phyloP scores from a whole-genome alignment of 2,797 vertebrate species.

The Adelosebastes latens region DNA sequence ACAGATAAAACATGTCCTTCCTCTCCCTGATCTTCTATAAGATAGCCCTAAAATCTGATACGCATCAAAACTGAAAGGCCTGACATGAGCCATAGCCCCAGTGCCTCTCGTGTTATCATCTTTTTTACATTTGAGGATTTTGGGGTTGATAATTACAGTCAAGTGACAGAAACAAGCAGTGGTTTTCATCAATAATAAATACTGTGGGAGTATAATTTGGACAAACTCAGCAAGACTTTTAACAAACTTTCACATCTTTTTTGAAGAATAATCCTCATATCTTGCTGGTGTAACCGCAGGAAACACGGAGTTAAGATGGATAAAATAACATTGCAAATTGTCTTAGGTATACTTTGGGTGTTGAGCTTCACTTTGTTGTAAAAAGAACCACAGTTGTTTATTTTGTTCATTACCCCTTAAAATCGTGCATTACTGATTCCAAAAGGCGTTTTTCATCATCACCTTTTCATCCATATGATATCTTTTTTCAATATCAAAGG shows the following conservation, averaged over 20 bases:
- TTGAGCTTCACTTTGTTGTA: not conserved
- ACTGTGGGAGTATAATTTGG: not conserved
- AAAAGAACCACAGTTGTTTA: not conserved
- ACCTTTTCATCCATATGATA: not conserved
- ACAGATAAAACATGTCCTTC: slow-evolving; percentile 37
- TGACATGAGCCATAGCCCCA: slow-evolving; percentile 5
- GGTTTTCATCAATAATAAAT: slow-evolving; percentile 23
- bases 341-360: not conserved
- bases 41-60: slow-evolving; percentile 15
- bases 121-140: slow-evolving; percentile 3
- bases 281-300: not conserved
- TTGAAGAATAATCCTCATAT: not conserved
- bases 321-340: not conserved
- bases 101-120: not conserved
- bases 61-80: slow-evolving; percentile 30
- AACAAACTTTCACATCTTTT: not conserved
- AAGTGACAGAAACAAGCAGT: slow-evolving; percentile 10
- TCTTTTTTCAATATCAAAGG: slow-evolving; percentile 32
- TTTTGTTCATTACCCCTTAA: not conserved
- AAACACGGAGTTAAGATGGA: not conserved
- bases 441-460: slow-evolving; percentile 11
- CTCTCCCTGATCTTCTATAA: slow-evolving; percentile 17
- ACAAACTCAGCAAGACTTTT: slow-evolving; percentile 9
- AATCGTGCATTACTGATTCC: not conserved
- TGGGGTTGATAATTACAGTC: slow-evolving; percentile 14